phyloP scores from a whole-genome alignment of 2,888 invertebrate species.

The Thera obeliscata region DNA sequence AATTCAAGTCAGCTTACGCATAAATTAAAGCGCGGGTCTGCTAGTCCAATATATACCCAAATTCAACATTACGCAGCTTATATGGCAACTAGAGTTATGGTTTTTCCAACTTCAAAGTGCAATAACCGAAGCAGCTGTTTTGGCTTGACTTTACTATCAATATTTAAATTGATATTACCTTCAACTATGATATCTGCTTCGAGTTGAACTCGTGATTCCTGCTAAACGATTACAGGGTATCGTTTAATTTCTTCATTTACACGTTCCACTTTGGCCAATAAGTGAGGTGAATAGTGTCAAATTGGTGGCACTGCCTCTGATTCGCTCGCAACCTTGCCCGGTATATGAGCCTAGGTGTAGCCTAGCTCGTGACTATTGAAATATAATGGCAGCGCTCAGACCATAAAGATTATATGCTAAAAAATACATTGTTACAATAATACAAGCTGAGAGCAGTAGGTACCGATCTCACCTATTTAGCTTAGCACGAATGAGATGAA shows the following conservation, averaged over 20 bases:
- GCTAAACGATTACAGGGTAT: conserved; percentile 72
- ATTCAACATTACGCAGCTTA: no score
- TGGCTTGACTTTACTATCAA: conserved; percentile 32
- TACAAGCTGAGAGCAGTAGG: no score
- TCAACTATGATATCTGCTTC: conserved; percentile 68
- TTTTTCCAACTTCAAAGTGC: conserved; percentile 8
- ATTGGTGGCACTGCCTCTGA: conserved; percentile 66
- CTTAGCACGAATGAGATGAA: no score
- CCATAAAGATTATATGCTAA: no score
- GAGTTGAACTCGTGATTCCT: conserved; percentile 57
- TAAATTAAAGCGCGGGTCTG: no score
- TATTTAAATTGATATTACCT: conserved; percentile 70
- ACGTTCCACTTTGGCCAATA: conserved; percentile 80
- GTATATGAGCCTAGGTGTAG: conserved; percentile 41
- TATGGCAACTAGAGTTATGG: no score
- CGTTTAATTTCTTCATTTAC: conserved; percentile 77
- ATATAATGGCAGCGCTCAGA: conserved; percentile 3
- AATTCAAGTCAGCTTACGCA: no score
- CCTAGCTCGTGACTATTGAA: conserved; percentile 32
- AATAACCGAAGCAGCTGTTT: conserved; percentile 23
- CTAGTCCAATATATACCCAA: no score
- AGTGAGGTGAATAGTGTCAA: conserved; percentile 77
- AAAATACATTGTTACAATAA: no score
- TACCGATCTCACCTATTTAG: background rate
- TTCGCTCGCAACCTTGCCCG: conserved; percentile 67